Percentiles rank a stretch among this genome's conserved stretches.
phyloP scores from a whole-genome alignment of 2,888 invertebrate species.

The Erebia epiphron region DNA sequence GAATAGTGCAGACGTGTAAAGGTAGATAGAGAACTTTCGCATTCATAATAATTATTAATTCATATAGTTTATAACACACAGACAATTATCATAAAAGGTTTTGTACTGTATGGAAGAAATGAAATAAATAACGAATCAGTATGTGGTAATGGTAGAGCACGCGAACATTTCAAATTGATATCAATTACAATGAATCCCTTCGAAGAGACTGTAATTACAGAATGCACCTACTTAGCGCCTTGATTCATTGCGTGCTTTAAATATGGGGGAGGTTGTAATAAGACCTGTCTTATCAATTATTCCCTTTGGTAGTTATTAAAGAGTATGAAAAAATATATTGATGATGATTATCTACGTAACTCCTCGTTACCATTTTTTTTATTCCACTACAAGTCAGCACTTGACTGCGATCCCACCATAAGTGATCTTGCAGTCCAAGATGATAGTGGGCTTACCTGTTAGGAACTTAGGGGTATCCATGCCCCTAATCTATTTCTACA shows the following conservation, averaged over 20 bases:
- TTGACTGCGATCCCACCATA: no score
- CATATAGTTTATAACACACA: not conserved
- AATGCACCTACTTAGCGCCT: slow-evolving; percentile 51
- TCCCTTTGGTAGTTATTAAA: slow-evolving; percentile 17
- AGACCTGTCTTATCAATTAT: slow-evolving; percentile 19
- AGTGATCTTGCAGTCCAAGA: no score
- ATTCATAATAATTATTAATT: not conserved
- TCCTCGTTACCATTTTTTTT: not conserved
- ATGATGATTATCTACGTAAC: no score
- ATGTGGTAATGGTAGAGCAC: slow-evolving; percentile 53
- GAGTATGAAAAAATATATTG: slow-evolving; percentile 7
- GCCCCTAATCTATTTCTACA: no score
- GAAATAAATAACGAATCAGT: slow-evolving; percentile 55
- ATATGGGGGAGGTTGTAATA: slow-evolving; percentile 22
- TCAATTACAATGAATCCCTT: slow-evolving; percentile 49
- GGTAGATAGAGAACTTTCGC: no score
- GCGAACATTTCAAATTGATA: slow-evolving; percentile 57
- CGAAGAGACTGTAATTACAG: slow-evolving; percentile 54
- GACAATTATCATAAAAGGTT: slow-evolving; percentile 11
- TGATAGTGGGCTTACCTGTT: no score
- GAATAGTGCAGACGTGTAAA: no score
- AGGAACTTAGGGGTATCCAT: no score
- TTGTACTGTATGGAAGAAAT: slow-evolving; percentile 8
- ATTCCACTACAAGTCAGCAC: not conserved
- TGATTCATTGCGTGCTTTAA: slow-evolving; percentile 54